Evolutionary conservation across 2,113 vertebrate genomes (phyloP), one percentile per base, ranked within the genome.

Genomic region (Lycaon pictus): DNA sequence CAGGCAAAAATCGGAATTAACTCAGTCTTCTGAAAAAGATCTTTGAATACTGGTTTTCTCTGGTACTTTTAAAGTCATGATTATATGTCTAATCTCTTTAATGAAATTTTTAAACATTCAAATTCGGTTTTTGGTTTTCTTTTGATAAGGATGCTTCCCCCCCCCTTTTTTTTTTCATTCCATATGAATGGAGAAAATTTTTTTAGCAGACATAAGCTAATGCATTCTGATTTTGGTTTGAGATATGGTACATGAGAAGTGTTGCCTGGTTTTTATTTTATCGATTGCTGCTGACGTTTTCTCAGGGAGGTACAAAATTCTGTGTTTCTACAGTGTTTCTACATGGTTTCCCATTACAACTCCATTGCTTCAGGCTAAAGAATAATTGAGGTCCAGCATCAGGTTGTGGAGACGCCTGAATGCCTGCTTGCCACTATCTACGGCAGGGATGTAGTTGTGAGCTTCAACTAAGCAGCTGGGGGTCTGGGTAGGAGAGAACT

Each of bases 171-270:
- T 85, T 22, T 86, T 90, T 93, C 81, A 4, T 77, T 89, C 3
- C 16, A 15, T 85, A 25, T n/a, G 1, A 93, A 72, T 72, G 37
- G 20, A 43, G 27, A 88, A 80, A 37, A 16, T 53, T 37, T 20
- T 35, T 76, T 29, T 11, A 83, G 35, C 3, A 88, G n/a, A 43
- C 11, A 65, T 55, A 35, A 83, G 79, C 74, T 85, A 94, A 58
- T 72, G 15, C 55, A 43, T 96, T 84, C 71, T 87, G 27, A 76
- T 90, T 92, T 93, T 74, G 71, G 13, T 65, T 86, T 71, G 95
- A 88, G 76, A 22, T n/a, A 53, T 11, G 60, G 62, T 11, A 35
- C 58, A 0, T 79, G 60, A 95, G 88, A 93, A 2, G 19, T 35
- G 16, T 69, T 84, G 0, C 43, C 11, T 84, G 62, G 2, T 83